phyloP scores from a whole-genome alignment of 2,797 vertebrate species.

The Sternotherus odoratus region DNA sequence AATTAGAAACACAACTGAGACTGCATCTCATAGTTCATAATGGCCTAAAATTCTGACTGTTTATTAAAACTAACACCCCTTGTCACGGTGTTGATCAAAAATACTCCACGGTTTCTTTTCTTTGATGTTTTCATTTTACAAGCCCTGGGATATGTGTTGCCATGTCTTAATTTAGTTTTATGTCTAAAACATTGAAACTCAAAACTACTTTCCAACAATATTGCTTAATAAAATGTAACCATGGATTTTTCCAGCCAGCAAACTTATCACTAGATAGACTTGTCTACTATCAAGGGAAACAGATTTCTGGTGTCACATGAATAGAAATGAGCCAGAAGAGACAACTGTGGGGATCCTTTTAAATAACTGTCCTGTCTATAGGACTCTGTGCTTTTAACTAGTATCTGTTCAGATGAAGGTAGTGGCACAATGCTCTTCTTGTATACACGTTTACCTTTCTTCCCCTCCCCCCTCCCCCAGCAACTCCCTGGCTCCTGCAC shows the following conservation, averaged over 20 bases:
- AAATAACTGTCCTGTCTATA: slow-evolving; percentile 41
- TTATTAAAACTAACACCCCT: slow-evolving; percentile 84
- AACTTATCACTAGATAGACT: not conserved
- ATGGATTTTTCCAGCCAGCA: slow-evolving; percentile 29
- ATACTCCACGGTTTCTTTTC: slow-evolving; percentile 70
- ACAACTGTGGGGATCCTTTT: slow-evolving; percentile 21
- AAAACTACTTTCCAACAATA: slow-evolving; percentile 29
- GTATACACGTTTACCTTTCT: slow-evolving; percentile 75
- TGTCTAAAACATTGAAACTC: slow-evolving; percentile 53
- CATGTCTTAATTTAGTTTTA: slow-evolving; percentile 69
- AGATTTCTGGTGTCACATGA: slow-evolving; percentile 20
- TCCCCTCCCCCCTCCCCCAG: not conserved
- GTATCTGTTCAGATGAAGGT: not conserved
- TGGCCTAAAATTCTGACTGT: slow-evolving; percentile 78
- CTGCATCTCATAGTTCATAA: slow-evolving; percentile 80
- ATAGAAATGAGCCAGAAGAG: slow-evolving; percentile 10
- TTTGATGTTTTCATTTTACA: slow-evolving; percentile 74
- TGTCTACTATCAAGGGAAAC: not conserved
- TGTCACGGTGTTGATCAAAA: slow-evolving; percentile 77
- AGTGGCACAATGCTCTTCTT: slow-evolving; percentile 68
- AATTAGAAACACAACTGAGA: slow-evolving; percentile 81
- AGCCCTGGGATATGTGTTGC: slow-evolving; percentile 63
- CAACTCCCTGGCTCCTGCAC: slow-evolving; percentile 76
- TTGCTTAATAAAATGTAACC: slow-evolving; percentile 14
- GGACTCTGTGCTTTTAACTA: slow-evolving; percentile 6